Evolutionary conservation across 2,113 vertebrate genomes (phyloP).

Genomic region (Martes martes): DNA sequence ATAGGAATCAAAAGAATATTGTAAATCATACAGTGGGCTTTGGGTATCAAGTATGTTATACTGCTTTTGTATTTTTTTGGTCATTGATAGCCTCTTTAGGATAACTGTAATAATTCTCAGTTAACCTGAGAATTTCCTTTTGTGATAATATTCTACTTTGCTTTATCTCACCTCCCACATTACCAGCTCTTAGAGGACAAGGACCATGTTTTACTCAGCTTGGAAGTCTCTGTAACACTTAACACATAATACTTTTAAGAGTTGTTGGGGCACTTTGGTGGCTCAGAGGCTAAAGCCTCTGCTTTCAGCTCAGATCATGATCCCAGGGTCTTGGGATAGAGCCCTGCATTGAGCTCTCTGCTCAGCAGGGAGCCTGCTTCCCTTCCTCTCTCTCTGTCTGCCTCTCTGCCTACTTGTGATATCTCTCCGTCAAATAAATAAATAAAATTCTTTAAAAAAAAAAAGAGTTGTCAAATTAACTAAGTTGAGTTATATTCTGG

Average conservation of each 20-base stretch:
- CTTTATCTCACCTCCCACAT: not conserved
- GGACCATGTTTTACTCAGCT: not conserved
- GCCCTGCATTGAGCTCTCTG: too few species aligned
- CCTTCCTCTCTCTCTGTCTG: too few species aligned
- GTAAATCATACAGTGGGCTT: not conserved
- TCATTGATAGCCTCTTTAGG: not conserved
- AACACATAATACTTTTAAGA: not conserved
- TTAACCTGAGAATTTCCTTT: not conserved
- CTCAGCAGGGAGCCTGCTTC: too few species aligned
- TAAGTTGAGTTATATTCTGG: slow-evolving; percentile 5
- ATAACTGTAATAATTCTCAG: not conserved
- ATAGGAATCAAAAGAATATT: not conserved
- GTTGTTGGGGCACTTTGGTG: not conserved
- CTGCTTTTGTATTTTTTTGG: not conserved
- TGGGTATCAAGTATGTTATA: not conserved
- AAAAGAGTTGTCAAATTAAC: not conserved
- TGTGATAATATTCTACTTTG: not conserved
- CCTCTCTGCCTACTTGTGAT: too few species aligned
- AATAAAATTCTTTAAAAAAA: too few species aligned
- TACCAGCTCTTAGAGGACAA: not conserved
- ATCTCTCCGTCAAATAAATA: too few species aligned
- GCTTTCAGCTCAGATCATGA: too few species aligned
- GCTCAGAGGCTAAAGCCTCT: too few species aligned
- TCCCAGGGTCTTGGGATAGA: too few species aligned
- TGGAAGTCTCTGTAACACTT: not conserved